Conservation (phyloP, 1,140 invertebrate genomes). For the Atopsyche davidsoni region DNA sequence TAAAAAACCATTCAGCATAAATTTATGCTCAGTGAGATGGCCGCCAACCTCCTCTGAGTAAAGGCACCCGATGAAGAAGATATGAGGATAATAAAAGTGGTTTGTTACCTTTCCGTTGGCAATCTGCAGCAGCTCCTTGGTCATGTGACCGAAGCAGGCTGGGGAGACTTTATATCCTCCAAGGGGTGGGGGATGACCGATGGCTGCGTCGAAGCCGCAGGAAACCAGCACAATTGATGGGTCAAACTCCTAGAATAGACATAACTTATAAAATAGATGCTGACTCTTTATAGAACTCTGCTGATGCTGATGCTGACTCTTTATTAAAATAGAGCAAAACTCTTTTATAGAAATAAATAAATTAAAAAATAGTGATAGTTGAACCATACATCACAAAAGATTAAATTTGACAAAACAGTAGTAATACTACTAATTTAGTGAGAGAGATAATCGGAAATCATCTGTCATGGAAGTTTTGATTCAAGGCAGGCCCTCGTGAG, state of each 20-base stretch:
- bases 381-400: background rate
- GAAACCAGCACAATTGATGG: conserved; percentile 95
- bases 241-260: conserved; percentile 76
- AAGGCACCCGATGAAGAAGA: too few species aligned
- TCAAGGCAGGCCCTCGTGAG: too few species aligned
- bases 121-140: conserved; percentile 83
- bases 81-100: conserved; percentile 11
- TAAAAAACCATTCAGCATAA: too few species aligned
- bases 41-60: too few species aligned
- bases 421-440: too few species aligned
- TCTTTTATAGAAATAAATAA: background rate
- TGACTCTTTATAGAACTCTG: too few species aligned
- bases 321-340: too few species aligned
- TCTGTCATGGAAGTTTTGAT: too few species aligned
- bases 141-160: conserved; percentile 96
- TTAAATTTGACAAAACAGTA: too few species aligned
- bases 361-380: background rate
- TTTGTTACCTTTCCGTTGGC: conserved; percentile 77
- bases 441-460: too few species aligned
- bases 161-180: conserved; percentile 92
- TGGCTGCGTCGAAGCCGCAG: conserved; percentile 94
- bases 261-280: too few species aligned
- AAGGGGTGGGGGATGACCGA: conserved; percentile 86
- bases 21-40: background rate
- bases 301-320: too few species aligned